Base-by-base conservation (phyloP, 2,888 invertebrate genomes). In the Gerris lacustris region DNA sequence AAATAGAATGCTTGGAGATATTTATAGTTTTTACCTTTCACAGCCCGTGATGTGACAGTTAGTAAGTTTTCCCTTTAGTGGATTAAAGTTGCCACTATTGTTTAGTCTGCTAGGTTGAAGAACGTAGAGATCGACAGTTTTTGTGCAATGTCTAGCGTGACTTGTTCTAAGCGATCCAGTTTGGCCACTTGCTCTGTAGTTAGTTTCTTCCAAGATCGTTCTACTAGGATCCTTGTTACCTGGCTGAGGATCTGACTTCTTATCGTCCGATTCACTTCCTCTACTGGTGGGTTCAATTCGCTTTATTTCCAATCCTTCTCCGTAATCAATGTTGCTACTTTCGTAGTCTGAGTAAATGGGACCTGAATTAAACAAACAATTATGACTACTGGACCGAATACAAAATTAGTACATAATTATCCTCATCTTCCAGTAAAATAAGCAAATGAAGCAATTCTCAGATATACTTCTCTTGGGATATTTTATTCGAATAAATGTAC, bases 11-110 rank as follows among this genome's bases (percentile, higher is more conserved):
- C 31, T 31, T 31, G 31, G 31, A 31, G n/a, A n/a, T n/a, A n/a
- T n/a, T n/a, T n/a, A 55, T 11, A 55, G 1, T 55, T 55, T 55
- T 55, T 79, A 90, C 90, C 91, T 89, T 80, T 93, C 92, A 79
- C 94, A 94, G 73, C 92, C 92, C 64, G 91, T 91, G 71, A 88
- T 87, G 78, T 92, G 93, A 79, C 92, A 94, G 80, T 92, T 94
- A 63, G 92, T 93, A 66, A 92, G 83, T 81, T 92, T 93, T 70
- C 92, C 94, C 82, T 93, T 94, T 5, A 92, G 83, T 45, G 92
- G 93, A 81, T 91, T 92, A 75, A 88, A 91, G 77, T 89, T 85
- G 6, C 88, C 88, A 76, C 87, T 88, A 69, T 86, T 90, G 77
- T 88, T 92, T 63, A 93, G 84, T 75, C 91, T 83, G 44, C 91